Percentiles rank a stretch among this genome's conserved stretches.
Conservation (phyloP, 2,797 vertebrate genomes). For the Bryconaethiops microstoma region DNA sequence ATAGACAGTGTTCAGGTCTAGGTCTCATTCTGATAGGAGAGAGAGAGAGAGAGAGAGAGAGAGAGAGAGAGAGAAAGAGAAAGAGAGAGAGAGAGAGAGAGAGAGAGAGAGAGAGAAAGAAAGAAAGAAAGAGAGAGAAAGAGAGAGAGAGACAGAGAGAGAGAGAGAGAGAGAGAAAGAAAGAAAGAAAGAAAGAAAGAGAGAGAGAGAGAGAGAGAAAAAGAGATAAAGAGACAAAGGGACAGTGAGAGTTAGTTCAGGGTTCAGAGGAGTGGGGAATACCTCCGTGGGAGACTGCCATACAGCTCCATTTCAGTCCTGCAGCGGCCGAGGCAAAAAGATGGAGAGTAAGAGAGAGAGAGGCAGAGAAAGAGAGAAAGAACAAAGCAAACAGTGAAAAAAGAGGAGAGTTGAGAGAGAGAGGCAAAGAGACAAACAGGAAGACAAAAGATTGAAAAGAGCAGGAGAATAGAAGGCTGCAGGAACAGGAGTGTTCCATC, state of each 20-base stretch:
- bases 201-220: constrained; percentile 3
- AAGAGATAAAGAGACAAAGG: constrained; percentile 12
- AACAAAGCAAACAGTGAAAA: constrained; percentile 41
- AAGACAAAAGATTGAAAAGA: constrained; percentile 55
- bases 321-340: constrained; percentile 66
- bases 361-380: constrained; percentile 40
- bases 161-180: not conserved
- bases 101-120: constrained; percentile 51
- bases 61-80: constrained; percentile 7
- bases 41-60: not conserved
- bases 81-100: not conserved
- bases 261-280: constrained; percentile 59
- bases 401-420: constrained; percentile 56
- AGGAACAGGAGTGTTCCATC: constrained; percentile 50
- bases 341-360: constrained; percentile 35
- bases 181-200: not conserved
- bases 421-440: constrained; percentile 59
- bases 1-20: not conserved
- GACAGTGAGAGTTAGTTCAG: constrained; percentile 20
- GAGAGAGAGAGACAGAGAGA: constrained; percentile 18
- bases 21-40: not conserved
- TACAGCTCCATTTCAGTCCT: constrained; percentile 88
- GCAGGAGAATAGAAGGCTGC: constrained; percentile 35
- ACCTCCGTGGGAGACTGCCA: constrained; percentile 87
- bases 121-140: not conserved